Evolutionary conservation across 2,113 vertebrate genomes (phyloP), one percentile per base, ranked within the genome.

Genomic region (Limanda limanda): DNA sequence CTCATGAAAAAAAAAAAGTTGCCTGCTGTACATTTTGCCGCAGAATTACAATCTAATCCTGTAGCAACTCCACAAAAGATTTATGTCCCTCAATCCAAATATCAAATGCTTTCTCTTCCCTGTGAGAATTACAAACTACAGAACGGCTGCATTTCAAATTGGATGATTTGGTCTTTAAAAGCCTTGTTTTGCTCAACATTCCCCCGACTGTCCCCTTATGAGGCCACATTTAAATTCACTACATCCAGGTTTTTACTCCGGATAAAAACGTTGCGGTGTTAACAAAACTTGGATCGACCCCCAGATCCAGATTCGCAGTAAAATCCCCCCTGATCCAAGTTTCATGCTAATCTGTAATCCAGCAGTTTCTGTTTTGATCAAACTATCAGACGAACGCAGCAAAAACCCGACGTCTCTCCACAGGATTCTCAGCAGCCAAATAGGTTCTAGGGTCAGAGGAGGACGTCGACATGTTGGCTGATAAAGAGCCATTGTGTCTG

Each of bases 21-120:
- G 23, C 37, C 68, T 3, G 56, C 40, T 89, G 71, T 69, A 71
- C 65, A 75, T 85, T 87, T 62, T 9, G 10, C 48, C n/a, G 6
- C 52, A 42, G 51, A 21, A 62, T 78, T 78, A 54, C 2, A 7
- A 58, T 82, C 42, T 66, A 77, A 86, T 77, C 72, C 61, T 13
- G 18, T 2, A 64, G 54, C 23, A 61, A 45, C 45, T 23, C 52
- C 25, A 37, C n/a, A 23, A 45, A 72, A 52, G 37, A 45, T 52
- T 55, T 20, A 57, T 13, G 7, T 42, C 23, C 23, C 35, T 37
- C 31, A 60, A 40, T 55, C 71, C 0, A 37, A 42, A 58, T 42
- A 68, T 64, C 0, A 31, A 24, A 61, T 5, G 1, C 5, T 40
- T 21, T 68, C 60, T 25, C 17, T 31, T 42, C 47, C 58, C n/a